These are phyloP conservation scores for Pectinophora gossypiella DNA, from an alignment of 1,140 invertebrate genomes.

Conservation along the genomic window DNA sequence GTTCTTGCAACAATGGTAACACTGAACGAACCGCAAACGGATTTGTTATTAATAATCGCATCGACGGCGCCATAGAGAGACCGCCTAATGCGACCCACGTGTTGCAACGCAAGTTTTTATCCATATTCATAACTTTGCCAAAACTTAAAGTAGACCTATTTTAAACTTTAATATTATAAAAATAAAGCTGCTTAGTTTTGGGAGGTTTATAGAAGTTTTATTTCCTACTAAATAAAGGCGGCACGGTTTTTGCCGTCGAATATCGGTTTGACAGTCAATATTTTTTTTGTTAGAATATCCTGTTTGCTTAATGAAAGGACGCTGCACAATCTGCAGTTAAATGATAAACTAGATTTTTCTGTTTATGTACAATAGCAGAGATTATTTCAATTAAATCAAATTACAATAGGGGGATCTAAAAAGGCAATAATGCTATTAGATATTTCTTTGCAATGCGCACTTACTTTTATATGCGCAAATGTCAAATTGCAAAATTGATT, in stretches of 20 bases:
- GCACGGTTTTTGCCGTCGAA: not conserved
- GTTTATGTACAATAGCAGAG: too few species aligned
- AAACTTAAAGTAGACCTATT: not conserved
- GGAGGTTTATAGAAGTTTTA: not conserved
- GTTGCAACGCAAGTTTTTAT: slow-evolving; percentile 11
- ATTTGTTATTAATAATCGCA: slow-evolving; percentile 70
- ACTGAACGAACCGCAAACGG: slow-evolving; percentile 36
- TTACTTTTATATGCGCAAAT: too few species aligned
- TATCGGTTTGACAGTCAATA: not conserved
- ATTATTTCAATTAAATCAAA: too few species aligned
- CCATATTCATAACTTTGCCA: not conserved
- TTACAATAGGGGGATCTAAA: too few species aligned
- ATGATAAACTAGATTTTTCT: too few species aligned
- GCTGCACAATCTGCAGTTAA: too few species aligned
- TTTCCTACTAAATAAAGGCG: not conserved
- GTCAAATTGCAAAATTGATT: too few species aligned
- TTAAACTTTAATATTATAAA: not conserved
- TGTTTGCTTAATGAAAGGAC: too few species aligned
- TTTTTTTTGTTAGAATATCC: not conserved
- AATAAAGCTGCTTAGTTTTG: not conserved
- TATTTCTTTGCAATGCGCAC: too few species aligned
- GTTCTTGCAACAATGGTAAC: slow-evolving; percentile 50
- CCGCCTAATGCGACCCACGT: slow-evolving; percentile 33
- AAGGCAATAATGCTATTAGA: too few species aligned
- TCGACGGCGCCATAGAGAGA: slow-evolving; percentile 54